These are phyloP conservation scores for Condylostylus longicornis DNA, from an alignment of 1,140 invertebrate genomes.

Conservation along the genomic window DNA sequence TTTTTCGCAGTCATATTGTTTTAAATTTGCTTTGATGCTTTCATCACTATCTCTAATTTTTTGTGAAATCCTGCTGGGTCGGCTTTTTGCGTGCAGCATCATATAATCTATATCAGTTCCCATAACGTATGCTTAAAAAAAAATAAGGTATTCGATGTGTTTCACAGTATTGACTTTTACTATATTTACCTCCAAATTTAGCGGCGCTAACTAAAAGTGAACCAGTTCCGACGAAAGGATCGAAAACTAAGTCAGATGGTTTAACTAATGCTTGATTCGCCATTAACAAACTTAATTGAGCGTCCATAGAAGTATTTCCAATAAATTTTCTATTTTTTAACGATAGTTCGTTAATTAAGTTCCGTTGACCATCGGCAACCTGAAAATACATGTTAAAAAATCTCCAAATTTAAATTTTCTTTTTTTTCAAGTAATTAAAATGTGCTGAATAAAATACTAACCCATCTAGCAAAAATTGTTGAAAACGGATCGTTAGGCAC, in stretches of 20 bases:
- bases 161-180: background rate
- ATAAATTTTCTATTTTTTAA: constrained; percentile 86
- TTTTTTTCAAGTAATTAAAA: background rate
- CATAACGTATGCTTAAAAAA: constrained; percentile 49
- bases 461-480: constrained; percentile 74
- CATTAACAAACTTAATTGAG: constrained; percentile 82
- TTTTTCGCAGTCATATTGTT: constrained; percentile 63
- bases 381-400: constrained; percentile 26
- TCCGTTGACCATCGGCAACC: constrained; percentile 67
- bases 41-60: constrained; percentile 70
- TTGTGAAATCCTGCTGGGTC: constrained; percentile 60
- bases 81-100: constrained; percentile 76
- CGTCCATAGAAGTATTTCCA: constrained; percentile 95
- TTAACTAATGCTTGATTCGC: constrained; percentile 76
- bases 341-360: constrained; percentile 61
- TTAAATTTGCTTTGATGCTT: constrained; percentile 69
- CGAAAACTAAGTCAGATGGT: constrained; percentile 60
- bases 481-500: constrained; percentile 55
- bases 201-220: constrained; percentile 83
- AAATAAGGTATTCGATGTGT: background rate
- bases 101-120: constrained; percentile 89
- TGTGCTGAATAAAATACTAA: constrained; percentile 32
- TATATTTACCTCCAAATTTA: constrained; percentile 57
- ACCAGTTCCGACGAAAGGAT: constrained; percentile 92
- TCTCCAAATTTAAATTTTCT: constrained; percentile 1